A percentile compares a stretch with the other conserved stretches of the same genome.
These are phyloP conservation scores for Cephonodes hylas DNA, from an alignment of 2,888 invertebrate species.

Conservation along the genomic window DNA sequence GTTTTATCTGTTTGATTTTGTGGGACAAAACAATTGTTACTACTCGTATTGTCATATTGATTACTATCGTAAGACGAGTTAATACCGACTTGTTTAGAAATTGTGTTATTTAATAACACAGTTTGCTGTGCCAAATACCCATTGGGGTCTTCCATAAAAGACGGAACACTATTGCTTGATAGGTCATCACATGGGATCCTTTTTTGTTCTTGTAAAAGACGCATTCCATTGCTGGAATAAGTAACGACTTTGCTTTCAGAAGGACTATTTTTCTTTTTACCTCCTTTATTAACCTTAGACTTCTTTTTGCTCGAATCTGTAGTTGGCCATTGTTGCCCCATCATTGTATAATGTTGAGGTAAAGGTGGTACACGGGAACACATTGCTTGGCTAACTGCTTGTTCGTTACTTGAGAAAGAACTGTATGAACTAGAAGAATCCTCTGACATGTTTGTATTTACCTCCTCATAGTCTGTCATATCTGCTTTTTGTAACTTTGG, in stretches of 20 bases:
- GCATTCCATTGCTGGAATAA: conserved; percentile 60
- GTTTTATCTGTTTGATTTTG: conserved; percentile 57
- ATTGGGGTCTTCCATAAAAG: conserved; percentile 95
- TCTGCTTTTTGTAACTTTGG: conserved; percentile 63
- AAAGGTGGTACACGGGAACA: conserved; percentile 87
- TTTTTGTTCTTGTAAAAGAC: conserved; percentile 61
- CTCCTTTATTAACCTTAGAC: conserved; percentile 78
- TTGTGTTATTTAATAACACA: conserved; percentile 90
- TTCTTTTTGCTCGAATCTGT: conserved; percentile 74
- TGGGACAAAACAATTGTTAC: conserved; percentile 36
- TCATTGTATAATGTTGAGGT: conserved; percentile 83
- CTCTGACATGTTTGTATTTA: conserved; percentile 58
- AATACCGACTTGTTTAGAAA: conserved; percentile 84
- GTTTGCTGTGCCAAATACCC: conserved; percentile 96
- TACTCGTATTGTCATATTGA: conserved; percentile 53
- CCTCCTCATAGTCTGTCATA: conserved; percentile 60
- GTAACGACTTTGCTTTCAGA: conserved; percentile 55
- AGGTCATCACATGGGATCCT: conserved; percentile 68
- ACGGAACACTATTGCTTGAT: conserved; percentile 83
- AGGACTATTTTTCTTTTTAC: conserved; percentile 72
- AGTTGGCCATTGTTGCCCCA: conserved; percentile 70
- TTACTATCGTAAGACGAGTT: conserved; percentile 56
- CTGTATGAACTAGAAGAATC: conserved; percentile 58
- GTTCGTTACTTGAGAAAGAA: conserved; percentile 59
- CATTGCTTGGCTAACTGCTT: conserved; percentile 70